phyloP scores from a whole-genome alignment of 2,113 vertebrate species.

The Speoplatyrhinus poulsoni region DNA sequence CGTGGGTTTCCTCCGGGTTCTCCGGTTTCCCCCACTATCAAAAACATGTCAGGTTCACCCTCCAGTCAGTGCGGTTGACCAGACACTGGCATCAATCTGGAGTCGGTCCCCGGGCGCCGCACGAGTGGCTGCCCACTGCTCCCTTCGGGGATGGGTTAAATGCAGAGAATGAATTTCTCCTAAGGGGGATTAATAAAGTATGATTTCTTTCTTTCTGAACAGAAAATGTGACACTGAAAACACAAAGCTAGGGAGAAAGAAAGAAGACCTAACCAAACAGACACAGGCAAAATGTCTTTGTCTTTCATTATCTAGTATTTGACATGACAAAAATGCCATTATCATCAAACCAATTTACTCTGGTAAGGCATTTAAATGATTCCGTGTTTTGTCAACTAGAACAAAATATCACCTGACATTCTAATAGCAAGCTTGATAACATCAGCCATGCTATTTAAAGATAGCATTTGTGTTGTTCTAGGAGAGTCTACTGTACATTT shows the following conservation, averaged over 20 bases:
- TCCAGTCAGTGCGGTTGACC: too few species aligned
- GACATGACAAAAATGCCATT: neutral
- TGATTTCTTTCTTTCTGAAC: too few species aligned
- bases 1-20: too few species aligned
- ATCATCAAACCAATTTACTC: slow-evolving; percentile 30
- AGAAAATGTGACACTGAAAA: slow-evolving; percentile 52
- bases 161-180: too few species aligned
- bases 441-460: neutral
- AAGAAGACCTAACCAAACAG: slow-evolving; percentile 17
- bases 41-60: too few species aligned
- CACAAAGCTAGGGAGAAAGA: slow-evolving; percentile 45
- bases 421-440: neutral
- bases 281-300: neutral
- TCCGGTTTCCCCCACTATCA: too few species aligned
- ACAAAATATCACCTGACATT: neutral
- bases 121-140: too few species aligned
- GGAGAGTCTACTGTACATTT: too few species aligned
- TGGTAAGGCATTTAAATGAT: neutral
- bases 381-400: neutral
- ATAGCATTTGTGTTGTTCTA: neutral
- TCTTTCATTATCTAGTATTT: neutral
- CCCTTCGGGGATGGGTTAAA: too few species aligned
- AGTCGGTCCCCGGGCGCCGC: too few species aligned
- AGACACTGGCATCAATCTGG: too few species aligned
- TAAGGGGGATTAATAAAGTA: too few species aligned